Conservation (phyloP, 2,113 vertebrate genomes). For the Periophthalmus modestus region DNA sequence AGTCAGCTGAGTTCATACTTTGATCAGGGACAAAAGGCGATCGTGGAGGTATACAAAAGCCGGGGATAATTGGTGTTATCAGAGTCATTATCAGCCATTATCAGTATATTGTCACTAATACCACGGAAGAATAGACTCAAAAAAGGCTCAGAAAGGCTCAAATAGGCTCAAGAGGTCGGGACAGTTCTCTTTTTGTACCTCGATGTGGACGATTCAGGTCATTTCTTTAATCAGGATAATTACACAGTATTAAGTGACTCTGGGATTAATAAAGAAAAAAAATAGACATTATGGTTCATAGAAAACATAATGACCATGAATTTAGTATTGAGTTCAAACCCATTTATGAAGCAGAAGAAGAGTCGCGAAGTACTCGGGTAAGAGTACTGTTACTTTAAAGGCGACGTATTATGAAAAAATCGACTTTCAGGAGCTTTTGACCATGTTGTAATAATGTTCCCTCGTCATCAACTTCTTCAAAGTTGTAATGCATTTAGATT, state of each 20-base stretch:
- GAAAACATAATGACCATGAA: not conserved
- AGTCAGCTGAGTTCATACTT: not conserved
- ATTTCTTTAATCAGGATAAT: constrained; percentile 55
- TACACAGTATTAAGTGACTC: constrained; percentile 27
- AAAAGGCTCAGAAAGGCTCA: not conserved
- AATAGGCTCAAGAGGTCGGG: constrained; percentile 21
- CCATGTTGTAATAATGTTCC: too few relatives aligned
- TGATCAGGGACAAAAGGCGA: constrained; percentile 1
- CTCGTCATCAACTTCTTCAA: too few relatives aligned
- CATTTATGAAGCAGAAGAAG: too few relatives aligned
- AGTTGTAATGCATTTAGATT: too few relatives aligned
- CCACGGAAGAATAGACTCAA: constrained; percentile 8
- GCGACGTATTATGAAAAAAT: too few relatives aligned
- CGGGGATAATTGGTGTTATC: constrained; percentile 55
- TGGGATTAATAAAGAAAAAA: constrained; percentile 19
- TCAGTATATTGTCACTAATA: constrained; percentile 29
- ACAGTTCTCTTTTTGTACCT: constrained; percentile 49
- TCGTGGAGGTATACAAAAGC: constrained; percentile 15
- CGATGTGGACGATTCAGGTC: constrained; percentile 41
- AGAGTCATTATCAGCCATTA: constrained; percentile 59
- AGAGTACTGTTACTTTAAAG: too few relatives aligned
- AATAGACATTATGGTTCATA: not conserved
- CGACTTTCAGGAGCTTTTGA: too few relatives aligned
- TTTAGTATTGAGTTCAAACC: not conserved
- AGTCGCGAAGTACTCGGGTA: too few relatives aligned